Evolutionary conservation across 2,888 invertebrate genomes (phyloP).

Genomic region (Nycteola revayana): DNA sequence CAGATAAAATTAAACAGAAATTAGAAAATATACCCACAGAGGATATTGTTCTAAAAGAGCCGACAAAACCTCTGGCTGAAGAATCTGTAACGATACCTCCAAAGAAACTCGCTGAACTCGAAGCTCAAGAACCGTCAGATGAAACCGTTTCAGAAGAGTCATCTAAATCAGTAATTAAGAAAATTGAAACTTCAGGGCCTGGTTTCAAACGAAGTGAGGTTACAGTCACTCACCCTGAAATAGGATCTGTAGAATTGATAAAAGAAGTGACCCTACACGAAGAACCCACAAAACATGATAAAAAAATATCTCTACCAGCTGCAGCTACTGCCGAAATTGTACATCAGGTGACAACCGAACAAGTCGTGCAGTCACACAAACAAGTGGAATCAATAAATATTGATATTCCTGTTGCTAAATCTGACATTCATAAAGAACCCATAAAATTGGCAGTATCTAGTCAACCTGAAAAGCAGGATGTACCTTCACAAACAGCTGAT

Average conservation of each 20-base stretch:
- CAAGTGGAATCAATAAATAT: conserved; percentile 45
- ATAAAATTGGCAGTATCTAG: conserved; percentile 37
- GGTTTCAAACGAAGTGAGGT: conserved; percentile 25
- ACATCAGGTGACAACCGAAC: conserved; percentile 35
- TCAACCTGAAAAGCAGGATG: conserved; percentile 57
- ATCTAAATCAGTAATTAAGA: neutral
- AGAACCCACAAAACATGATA: conserved; percentile 19
- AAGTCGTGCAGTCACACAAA: conserved; percentile 39
- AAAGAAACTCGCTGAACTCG: too few relatives aligned
- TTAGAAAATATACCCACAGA: neutral
- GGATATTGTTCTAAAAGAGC: conserved; percentile 3
- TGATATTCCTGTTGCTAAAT: conserved; percentile 48
- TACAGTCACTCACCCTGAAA: conserved; percentile 19
- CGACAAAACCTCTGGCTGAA: conserved; percentile 1
- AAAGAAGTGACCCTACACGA: conserved; percentile 35
- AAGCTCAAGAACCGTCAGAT: too few relatives aligned
- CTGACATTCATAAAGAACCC: conserved; percentile 33
- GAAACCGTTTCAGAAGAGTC: neutral
- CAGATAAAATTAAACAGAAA: conserved; percentile 2
- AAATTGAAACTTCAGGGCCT: conserved; percentile 19
- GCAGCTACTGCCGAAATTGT: conserved; percentile 14
- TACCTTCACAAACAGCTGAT: conserved; percentile 39
- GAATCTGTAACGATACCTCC: too few relatives aligned
- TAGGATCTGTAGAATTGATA: conserved; percentile 27
- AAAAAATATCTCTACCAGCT: conserved; percentile 4